Evolutionary conservation across 2,113 vertebrate genomes (phyloP).

Genomic region (Gasterosteus aculeatus): DNA sequence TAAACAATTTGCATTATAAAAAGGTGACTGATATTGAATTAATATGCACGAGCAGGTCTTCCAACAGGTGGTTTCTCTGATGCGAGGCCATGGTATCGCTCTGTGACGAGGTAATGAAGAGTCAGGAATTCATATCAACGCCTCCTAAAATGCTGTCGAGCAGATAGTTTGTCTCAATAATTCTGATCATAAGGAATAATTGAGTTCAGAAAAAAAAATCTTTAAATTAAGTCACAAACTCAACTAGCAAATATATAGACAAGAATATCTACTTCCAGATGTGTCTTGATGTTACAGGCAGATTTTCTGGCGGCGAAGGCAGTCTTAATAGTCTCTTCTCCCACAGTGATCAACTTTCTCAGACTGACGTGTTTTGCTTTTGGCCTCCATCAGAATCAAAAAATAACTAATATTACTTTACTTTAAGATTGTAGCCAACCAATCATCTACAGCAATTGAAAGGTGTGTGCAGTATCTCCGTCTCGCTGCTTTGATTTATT

Average conservation of each 20-base stretch:
- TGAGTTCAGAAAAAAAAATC: neutral
- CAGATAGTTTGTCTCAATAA: neutral
- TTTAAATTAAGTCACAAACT: neutral
- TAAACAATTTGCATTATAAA: constrained; percentile 73
- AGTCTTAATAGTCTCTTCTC: too few species aligned
- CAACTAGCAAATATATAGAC: neutral
- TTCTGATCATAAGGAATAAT: neutral
- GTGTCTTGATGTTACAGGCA: too few species aligned
- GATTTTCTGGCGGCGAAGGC: too few species aligned
- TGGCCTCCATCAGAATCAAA: neutral
- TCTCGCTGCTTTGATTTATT: neutral
- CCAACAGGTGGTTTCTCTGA: constrained; percentile 46
- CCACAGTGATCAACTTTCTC: too few species aligned
- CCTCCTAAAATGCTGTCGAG: constrained; percentile 17
- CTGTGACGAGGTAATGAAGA: constrained; percentile 62
- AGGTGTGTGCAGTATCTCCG: neutral
- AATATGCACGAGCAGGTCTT: constrained; percentile 65
- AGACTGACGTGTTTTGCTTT: too few species aligned
- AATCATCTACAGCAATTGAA: neutral
- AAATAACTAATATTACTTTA: neutral
- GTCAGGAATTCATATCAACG: constrained; percentile 52
- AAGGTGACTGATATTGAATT: constrained; percentile 62
- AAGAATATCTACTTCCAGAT: too few species aligned
- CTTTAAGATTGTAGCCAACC: neutral
- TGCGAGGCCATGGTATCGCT: constrained; percentile 42